Conservation (phyloP, 2,888 invertebrate species). For the Pachymerium ferrugineum region DNA sequence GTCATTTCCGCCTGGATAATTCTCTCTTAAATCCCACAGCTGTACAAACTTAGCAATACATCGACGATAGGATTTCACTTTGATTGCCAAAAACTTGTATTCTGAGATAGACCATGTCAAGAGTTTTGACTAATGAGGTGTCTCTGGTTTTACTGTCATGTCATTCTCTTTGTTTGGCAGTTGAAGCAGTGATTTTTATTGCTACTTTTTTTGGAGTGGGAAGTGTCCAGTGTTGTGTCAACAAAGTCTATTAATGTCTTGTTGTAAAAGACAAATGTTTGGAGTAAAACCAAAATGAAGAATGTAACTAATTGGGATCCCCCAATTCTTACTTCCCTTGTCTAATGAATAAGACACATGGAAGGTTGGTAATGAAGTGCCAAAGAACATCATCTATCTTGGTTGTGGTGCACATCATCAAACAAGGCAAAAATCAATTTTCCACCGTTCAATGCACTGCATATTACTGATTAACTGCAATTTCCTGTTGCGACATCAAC, state of each 20-base stretch:
- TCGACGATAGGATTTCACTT: background rate
- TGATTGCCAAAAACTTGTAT: constrained; percentile 2
- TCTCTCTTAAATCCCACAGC: no score
- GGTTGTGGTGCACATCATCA: constrained; percentile 12
- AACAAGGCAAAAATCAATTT: constrained; percentile 1
- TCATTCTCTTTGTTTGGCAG: constrained; percentile 11
- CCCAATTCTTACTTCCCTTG: background rate
- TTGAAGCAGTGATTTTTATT: background rate
- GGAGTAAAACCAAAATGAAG: background rate
- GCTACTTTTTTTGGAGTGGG: background rate
- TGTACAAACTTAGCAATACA: background rate
- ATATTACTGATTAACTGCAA: constrained; percentile 16
- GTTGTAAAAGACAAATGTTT: background rate
- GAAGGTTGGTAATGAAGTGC: constrained; percentile 13
- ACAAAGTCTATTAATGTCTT: background rate
- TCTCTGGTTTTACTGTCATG: constrained; percentile 6
- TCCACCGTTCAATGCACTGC: background rate
- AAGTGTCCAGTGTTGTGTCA: background rate
- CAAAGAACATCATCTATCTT: constrained; percentile 22
- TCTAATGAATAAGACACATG: constrained; percentile 24
- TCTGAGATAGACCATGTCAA: background rate
- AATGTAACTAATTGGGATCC: constrained; percentile 1
- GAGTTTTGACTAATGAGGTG: background rate
- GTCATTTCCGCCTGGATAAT: background rate
- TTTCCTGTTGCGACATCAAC: constrained; percentile 10